Evolutionary conservation across 1,140 invertebrate genomes (phyloP).

Genomic region (Listronotus oregonensis): DNA sequence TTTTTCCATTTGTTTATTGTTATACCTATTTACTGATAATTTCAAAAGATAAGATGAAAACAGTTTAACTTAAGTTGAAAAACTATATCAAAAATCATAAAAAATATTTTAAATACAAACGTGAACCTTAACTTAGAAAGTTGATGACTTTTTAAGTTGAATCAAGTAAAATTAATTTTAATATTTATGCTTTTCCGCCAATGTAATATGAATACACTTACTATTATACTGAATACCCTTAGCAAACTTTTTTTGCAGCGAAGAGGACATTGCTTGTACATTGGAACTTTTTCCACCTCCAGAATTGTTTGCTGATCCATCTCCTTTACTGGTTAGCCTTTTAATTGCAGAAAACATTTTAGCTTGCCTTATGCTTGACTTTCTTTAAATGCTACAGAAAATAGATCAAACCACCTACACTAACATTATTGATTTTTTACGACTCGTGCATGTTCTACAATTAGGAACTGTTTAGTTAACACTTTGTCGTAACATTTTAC

Average conservation of each 20-base stretch:
- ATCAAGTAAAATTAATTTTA: too few relatives aligned
- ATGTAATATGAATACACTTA: conserved; percentile 62
- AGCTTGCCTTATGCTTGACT: conserved; percentile 3
- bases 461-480: too few relatives aligned
- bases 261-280: conserved; percentile 84
- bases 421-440: too few relatives aligned
- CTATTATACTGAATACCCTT: conserved; percentile 97
- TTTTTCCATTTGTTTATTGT: too few relatives aligned
- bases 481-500: too few relatives aligned
- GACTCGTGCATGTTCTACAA: too few relatives aligned
- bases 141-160: not conserved
- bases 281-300: conserved; percentile 64
- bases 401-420: not conserved
- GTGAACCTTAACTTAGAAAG: too few relatives aligned
- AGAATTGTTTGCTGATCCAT: conserved; percentile 56
- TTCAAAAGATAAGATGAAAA: too few relatives aligned
- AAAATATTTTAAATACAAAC: not conserved
- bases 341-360: conserved; percentile 84
- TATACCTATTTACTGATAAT: too few relatives aligned
- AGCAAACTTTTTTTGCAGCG: conserved; percentile 91
- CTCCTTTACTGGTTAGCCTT: conserved; percentile 74
- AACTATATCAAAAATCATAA: too few relatives aligned
- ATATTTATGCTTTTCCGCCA: too few relatives aligned
- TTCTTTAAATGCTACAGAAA: conserved; percentile 11
- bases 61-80: too few relatives aligned